These are phyloP conservation scores for Euplagia quadripunctaria DNA, from an alignment of 2,888 invertebrate species.

Conservation along the genomic window DNA sequence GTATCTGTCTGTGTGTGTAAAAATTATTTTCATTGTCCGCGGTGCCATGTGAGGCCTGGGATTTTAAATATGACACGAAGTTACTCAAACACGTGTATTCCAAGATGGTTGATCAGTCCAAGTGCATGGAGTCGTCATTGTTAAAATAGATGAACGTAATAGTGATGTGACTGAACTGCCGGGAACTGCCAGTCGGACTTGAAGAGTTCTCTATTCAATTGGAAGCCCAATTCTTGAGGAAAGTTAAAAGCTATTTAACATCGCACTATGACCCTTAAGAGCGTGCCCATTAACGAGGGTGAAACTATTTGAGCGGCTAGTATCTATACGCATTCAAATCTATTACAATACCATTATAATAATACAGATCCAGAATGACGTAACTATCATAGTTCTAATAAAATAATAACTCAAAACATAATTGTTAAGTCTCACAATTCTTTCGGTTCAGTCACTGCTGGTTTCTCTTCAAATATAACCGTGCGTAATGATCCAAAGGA, in stretches of 20 bases:
- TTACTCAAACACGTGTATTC: too few relatives aligned
- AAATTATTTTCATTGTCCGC: too few relatives aligned
- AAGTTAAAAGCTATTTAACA: neutral
- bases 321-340: neutral
- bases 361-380: slow-evolving; percentile 5
- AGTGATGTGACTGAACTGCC: too few relatives aligned
- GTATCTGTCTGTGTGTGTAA: too few relatives aligned
- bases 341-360: slow-evolving; percentile 5
- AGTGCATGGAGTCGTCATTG: too few relatives aligned
- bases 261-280: neutral
- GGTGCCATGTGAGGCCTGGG: too few relatives aligned
- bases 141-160: too few relatives aligned
- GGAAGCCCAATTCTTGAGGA: neutral
- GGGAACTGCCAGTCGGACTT: too few relatives aligned
- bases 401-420: neutral
- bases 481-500: slow-evolving; percentile 1
- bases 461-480: neutral
- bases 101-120: too few relatives aligned
- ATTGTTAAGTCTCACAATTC: neutral
- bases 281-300: neutral
- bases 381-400: neutral
- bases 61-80: too few relatives aligned
- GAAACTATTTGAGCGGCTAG: neutral
- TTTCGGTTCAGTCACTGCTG: neutral
- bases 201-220: neutral